These are phyloP conservation scores for Philopedon plagiatum DNA, from an alignment of 2,888 invertebrate species.

Conservation along the genomic window DNA sequence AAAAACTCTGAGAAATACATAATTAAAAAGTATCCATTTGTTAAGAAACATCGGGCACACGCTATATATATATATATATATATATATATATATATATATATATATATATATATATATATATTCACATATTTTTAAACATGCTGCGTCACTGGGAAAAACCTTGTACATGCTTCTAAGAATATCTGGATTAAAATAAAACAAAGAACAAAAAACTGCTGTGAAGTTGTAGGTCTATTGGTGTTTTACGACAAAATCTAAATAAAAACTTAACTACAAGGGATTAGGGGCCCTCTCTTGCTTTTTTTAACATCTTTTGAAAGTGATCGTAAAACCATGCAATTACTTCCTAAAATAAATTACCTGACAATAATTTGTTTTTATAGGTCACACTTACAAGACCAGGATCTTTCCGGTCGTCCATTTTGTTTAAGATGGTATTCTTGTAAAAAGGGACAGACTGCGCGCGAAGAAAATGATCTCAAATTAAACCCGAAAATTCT, in stretches of 20 bases:
- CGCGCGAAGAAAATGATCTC: no score
- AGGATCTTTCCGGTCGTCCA: no score
- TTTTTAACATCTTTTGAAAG: neutral
- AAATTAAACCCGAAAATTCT: no score
- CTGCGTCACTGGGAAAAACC: neutral
- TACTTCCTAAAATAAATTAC: neutral
- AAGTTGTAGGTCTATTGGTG: slow-evolving; percentile 8
- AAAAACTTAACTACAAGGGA: slow-evolving; percentile 9
- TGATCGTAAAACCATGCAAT: slow-evolving; percentile 1
- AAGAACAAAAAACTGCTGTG: slow-evolving; percentile 12
- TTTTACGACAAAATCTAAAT: slow-evolving; percentile 21
- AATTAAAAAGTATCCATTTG: no score
- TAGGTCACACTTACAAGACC: neutral
- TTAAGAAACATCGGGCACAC: no score
- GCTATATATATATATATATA: no score
- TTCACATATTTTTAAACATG: neutral
- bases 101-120: no score
- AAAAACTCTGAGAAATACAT: no score
- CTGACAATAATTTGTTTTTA: neutral
- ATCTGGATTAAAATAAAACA: slow-evolving; percentile 16
- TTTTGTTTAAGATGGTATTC: no score
- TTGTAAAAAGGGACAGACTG: no score
- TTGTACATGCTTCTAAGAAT: neutral
- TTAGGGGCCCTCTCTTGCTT: neutral
- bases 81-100: no score